phyloP scores from a whole-genome alignment of 2,113 vertebrate species.

The Bathybates hornii region DNA sequence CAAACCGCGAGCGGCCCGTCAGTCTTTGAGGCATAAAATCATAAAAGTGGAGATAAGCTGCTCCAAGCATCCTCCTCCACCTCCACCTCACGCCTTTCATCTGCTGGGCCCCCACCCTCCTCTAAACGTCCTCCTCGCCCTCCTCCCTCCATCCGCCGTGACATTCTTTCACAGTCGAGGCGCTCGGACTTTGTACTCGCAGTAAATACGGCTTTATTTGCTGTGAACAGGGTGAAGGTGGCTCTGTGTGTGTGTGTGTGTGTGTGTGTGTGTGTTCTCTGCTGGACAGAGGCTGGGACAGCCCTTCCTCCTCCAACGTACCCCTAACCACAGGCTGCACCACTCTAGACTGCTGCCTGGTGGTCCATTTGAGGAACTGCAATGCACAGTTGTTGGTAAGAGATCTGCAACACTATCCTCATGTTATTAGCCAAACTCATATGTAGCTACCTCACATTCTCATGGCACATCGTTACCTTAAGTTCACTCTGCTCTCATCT shows the following conservation, averaged over 20 bases:
- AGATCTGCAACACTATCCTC: not conserved
- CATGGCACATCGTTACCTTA: not conserved
- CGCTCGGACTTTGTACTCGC: slow-evolving; percentile 68
- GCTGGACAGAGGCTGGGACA: slow-evolving; percentile 58
- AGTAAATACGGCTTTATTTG: slow-evolving; percentile 76
- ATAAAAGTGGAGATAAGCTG: not conserved
- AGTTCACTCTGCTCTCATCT: not conserved
- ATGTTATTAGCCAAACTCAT: not conserved
- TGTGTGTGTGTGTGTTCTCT: not conserved
- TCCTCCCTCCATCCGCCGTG: slow-evolving; percentile 8
- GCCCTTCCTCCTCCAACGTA: slow-evolving; percentile 34
- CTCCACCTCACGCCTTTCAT: not conserved
- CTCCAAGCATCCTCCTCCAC: slow-evolving; percentile 5
- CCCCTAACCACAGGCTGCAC: slow-evolving; percentile 81
- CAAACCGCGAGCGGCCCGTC: not conserved
- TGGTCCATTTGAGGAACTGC: slow-evolving; percentile 85
- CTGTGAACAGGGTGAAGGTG: slow-evolving; percentile 23
- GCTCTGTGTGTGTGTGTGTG: slow-evolving; percentile 12
- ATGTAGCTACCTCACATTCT: not conserved
- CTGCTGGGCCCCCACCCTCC: not conserved
- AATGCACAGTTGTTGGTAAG: slow-evolving; percentile 86
- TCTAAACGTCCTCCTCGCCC: not conserved
- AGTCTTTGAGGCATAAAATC: not conserved
- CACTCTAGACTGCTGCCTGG: slow-evolving; percentile 79
- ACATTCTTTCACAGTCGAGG: slow-evolving; percentile 74